phyloP scores from a whole-genome alignment of 2,113 vertebrate genomes.

The Myrmecobius fasciatus region DNA sequence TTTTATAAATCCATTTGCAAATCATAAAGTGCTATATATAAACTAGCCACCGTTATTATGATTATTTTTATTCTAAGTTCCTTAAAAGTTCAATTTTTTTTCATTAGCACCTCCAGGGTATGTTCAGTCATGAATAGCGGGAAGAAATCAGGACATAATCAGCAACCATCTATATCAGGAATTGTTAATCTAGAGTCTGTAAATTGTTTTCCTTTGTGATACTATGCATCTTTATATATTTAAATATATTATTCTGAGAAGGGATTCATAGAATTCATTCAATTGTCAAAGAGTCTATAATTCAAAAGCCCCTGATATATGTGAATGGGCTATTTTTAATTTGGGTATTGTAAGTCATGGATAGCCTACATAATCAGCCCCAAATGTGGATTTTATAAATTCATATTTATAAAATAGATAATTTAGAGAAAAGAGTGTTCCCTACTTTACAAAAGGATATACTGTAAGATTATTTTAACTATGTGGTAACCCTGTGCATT shows the following conservation, averaged over 20 bases:
- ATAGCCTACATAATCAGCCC: neutral
- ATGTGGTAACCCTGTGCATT: neutral
- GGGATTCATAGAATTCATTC: neutral
- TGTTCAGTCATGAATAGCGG: neutral
- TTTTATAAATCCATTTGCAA: neutral
- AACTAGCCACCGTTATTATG: neutral
- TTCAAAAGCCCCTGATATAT: neutral
- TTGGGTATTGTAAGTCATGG: neutral
- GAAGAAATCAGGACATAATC: neutral
- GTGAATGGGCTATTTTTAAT: neutral
- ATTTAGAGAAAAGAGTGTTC: neutral
- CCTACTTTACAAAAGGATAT: neutral
- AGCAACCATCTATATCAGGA: neutral
- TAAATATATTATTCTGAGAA: neutral
- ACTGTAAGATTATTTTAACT: neutral
- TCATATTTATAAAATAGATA: constrained; percentile 25
- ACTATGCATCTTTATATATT: neutral
- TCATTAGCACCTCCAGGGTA: neutral
- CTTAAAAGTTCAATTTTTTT: neutral
- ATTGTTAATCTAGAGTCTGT: neutral
- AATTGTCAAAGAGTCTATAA: neutral
- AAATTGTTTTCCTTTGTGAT: neutral
- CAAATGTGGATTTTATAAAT: constrained; percentile 11
- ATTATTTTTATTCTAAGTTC: neutral
- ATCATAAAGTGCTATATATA: neutral